Evolutionary conservation across 2,797 vertebrate genomes (phyloP).

Genomic region (Protosalanx chinensis): DNA sequence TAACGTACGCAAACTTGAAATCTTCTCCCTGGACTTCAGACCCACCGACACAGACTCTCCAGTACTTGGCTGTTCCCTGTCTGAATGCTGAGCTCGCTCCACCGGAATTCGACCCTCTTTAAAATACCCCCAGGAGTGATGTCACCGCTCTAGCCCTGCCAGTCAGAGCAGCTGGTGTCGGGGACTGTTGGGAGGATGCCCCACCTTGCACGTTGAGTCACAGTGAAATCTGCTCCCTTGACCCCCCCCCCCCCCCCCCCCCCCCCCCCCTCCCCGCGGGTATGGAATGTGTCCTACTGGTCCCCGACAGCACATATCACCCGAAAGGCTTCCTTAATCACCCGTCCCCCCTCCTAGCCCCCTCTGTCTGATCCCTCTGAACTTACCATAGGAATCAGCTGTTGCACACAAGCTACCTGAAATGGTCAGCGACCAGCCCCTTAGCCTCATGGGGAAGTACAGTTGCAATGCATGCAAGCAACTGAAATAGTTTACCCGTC

Average conservation of each 20-base stretch:
- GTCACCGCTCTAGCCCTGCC: slow-evolving; percentile 82
- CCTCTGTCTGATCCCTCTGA: slow-evolving; percentile 26
- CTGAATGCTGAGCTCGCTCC: slow-evolving; percentile 71
- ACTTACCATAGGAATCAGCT: slow-evolving; percentile 1
- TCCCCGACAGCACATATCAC: slow-evolving; percentile 45
- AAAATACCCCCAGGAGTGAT: slow-evolving; percentile 84
- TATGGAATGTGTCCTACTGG: slow-evolving; percentile 54
- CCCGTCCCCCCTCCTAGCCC: slow-evolving; percentile 38
- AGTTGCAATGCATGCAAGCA: background rate
- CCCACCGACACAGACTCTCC: slow-evolving; percentile 68
- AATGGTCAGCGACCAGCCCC: slow-evolving; percentile 30
- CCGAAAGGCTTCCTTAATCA: slow-evolving; percentile 53
- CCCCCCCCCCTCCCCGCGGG: slow-evolving; percentile 6
- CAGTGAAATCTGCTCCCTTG: slow-evolving; percentile 61
- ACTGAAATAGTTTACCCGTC: too few species aligned
- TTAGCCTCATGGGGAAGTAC: background rate
- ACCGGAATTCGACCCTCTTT: slow-evolving; percentile 84
- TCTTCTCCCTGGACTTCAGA: slow-evolving; percentile 68
- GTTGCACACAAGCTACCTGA: slow-evolving; percentile 21
- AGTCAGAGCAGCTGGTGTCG: slow-evolving; percentile 87
- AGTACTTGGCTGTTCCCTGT: slow-evolving; percentile 25
- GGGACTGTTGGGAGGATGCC: slow-evolving; percentile 58
- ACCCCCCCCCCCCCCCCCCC: slow-evolving; percentile 14
- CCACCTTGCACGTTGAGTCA: slow-evolving; percentile 31
- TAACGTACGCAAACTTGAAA: slow-evolving; percentile 45